These are phyloP conservation scores for Callitettix versicolor DNA, from an alignment of 1,140 invertebrate species.

Conservation along the genomic window DNA sequence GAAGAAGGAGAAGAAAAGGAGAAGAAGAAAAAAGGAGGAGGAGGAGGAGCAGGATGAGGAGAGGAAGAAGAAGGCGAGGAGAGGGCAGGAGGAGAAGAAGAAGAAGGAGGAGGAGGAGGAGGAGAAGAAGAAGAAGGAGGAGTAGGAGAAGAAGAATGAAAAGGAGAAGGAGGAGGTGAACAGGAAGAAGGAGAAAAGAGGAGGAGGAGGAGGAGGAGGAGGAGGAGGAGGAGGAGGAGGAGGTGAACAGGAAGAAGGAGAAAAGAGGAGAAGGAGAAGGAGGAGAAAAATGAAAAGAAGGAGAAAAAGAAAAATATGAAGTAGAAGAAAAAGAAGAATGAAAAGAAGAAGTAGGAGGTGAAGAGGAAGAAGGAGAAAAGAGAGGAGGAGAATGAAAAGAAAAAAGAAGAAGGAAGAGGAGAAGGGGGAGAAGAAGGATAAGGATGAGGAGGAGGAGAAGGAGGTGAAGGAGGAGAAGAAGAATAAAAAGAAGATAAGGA, in stretches of 20 bases:
- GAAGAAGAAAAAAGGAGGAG: background rate
- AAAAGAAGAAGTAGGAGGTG: background rate
- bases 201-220: background rate
- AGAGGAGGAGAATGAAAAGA: too few species aligned
- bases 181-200: slow-evolving; percentile 1
- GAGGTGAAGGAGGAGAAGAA: too few species aligned
- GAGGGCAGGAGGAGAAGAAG: background rate
- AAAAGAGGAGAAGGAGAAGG: slow-evolving; percentile 18
- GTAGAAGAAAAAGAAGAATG: background rate
- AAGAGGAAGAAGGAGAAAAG: too few species aligned
- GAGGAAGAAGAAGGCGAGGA: background rate
- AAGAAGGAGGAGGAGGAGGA: background rate
- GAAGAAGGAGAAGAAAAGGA: background rate
- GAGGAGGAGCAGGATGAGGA: background rate
- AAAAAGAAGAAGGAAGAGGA: too few species aligned
- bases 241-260: slow-evolving; percentile 11
- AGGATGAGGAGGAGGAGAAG: too few species aligned
- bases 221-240: background rate
- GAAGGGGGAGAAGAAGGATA: too few species aligned
- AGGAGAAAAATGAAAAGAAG: background rate
- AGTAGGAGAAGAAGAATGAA: too few species aligned
- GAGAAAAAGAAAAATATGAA: background rate
- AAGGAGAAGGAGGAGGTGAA: too few species aligned
- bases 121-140: background rate
- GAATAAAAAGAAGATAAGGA: too few species aligned